A percentile compares a stretch with the other conserved stretches of the same genome.
Conservation (phyloP, 2,888 invertebrate genomes). For the Perdita meconis region DNA sequence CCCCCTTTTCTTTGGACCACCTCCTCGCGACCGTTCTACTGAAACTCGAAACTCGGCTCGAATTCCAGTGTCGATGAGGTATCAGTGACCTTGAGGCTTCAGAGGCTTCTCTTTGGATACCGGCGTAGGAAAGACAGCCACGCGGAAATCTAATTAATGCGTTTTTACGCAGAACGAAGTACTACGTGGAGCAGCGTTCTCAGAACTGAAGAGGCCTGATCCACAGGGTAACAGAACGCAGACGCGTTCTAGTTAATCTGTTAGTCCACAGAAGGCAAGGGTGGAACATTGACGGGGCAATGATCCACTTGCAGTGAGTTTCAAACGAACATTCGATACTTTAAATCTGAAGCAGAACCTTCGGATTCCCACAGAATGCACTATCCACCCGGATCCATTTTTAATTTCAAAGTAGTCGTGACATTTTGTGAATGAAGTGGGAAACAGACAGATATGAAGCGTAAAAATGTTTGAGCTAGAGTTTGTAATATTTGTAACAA, state of each 20-base stretch:
- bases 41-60: conserved; percentile 68
- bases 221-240: conserved; percentile 11
- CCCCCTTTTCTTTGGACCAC: conserved; percentile 16
- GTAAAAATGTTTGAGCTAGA: too few relatives aligned
- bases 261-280: neutral
- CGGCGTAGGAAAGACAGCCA: conserved; percentile 36
- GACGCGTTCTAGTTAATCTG: conserved; percentile 49
- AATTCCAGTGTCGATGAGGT: conserved; percentile 58
- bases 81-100: conserved; percentile 62
- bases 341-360: neutral
- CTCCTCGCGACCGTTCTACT: conserved; percentile 46
- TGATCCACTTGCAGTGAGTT: conserved; percentile 11
- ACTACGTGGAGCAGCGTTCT: conserved; percentile 49
- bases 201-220: conserved; percentile 27
- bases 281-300: conserved; percentile 8
- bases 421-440: too few relatives aligned
- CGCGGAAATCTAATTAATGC: conserved; percentile 60
- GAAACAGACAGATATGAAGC: too few relatives aligned
- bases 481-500: too few relatives aligned
- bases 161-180: conserved; percentile 59
- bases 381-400: too few relatives aligned
- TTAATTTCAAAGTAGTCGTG: too few relatives aligned
- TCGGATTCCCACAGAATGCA: too few relatives aligned
- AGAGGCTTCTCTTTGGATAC: conserved; percentile 57
- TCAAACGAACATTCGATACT: conserved; percentile 19